Evolutionary conservation across 1,140 invertebrate genomes (phyloP).

Genomic region (Bombus sylvicola): DNA sequence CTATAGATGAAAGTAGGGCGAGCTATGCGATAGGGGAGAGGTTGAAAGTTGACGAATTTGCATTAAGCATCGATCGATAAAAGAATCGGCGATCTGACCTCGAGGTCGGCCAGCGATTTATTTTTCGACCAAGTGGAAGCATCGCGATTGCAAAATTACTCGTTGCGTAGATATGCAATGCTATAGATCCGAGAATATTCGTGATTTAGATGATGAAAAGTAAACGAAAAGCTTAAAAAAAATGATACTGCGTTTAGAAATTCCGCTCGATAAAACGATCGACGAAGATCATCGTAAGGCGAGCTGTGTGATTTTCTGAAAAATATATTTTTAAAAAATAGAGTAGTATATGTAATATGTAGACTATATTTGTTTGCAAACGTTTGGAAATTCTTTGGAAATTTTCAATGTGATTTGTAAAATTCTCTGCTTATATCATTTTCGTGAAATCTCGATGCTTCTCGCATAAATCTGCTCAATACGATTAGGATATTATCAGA

Average conservation of each 20-base stretch:
- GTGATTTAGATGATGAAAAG: not conserved
- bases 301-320: no score
- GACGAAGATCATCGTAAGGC: not conserved
- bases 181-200: not conserved
- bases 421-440: no score
- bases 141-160: constrained; percentile 53
- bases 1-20: not conserved
- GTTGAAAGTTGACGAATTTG: constrained; percentile 31
- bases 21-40: not conserved
- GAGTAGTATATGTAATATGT: no score
- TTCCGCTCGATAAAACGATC: constrained; percentile 33
- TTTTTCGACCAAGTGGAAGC: constrained; percentile 39
- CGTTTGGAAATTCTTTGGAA: no score
- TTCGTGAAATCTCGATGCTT: no score
- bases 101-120: constrained; percentile 51
- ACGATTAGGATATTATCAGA: no score
- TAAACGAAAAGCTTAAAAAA: not conserved
- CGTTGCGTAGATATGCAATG: not conserved
- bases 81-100: constrained; percentile 32
- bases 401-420: no score
- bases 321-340: no score
- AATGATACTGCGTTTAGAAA: not conserved
- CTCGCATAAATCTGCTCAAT: no score
- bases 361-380: no score
- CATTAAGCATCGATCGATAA: constrained; percentile 51